Evolutionary conservation across 1,140 invertebrate genomes (phyloP).

Genomic region (Drosophila sturtevanti): DNA sequence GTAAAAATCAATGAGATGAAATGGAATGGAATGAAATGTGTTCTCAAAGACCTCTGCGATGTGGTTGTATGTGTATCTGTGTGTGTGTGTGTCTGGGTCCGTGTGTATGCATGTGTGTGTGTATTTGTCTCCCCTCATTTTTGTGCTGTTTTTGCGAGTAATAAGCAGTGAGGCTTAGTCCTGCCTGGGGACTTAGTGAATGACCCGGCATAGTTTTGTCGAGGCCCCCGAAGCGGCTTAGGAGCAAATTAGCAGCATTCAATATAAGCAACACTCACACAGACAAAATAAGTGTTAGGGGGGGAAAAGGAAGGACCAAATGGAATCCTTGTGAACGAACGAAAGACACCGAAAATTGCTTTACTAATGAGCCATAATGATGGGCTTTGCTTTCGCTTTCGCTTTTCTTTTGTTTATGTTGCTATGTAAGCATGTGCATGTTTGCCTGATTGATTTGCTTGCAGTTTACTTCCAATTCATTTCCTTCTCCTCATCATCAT

Average conservation of each 20-base stretch:
- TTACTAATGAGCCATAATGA: constrained; percentile 79
- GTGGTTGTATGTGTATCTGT: neutral
- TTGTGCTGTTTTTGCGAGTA: constrained; percentile 42
- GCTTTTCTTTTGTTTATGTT: constrained; percentile 21
- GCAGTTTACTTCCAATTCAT: constrained; percentile 70
- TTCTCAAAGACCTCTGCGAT: neutral
- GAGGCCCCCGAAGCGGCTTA: constrained; percentile 33
- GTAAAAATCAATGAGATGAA: constrained; percentile 54
- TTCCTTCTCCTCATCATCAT: constrained; percentile 35
- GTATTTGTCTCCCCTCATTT: constrained; percentile 14
- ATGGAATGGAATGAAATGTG: constrained; percentile 30
- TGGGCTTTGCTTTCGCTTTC: constrained; percentile 67
- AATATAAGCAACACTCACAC: constrained; percentile 27
- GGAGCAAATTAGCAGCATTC: constrained; percentile 61
- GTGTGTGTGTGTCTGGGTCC: neutral
- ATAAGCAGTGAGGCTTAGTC: constrained; percentile 71
- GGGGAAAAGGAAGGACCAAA: constrained; percentile 72
- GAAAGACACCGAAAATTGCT: constrained; percentile 59
- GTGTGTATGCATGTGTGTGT: constrained; percentile 16
- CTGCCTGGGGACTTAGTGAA: constrained; percentile 42
- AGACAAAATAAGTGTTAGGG: constrained; percentile 55
- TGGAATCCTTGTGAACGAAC: constrained; percentile 53
- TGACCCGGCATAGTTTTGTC: constrained; percentile 57
- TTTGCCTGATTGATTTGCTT: constrained; percentile 71
- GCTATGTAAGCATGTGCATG: constrained; percentile 46